phyloP scores from a whole-genome alignment of 2,797 vertebrate species.

The Capromys pilorides region DNA sequence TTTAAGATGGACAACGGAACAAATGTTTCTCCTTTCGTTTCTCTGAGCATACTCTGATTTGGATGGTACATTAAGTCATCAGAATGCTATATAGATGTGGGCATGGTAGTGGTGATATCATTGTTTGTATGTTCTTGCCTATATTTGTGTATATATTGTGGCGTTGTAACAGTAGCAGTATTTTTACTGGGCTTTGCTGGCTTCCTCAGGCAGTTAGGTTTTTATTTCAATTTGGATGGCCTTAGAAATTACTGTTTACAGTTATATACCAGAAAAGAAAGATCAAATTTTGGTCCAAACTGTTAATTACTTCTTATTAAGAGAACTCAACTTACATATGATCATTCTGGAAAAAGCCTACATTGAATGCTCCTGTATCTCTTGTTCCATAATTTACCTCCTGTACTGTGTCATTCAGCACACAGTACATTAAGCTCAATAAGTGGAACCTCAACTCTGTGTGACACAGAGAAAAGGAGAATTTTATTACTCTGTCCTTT shows the following conservation, averaged over 20 bases:
- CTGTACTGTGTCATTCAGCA: background rate
- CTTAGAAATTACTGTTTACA: constrained; percentile 49
- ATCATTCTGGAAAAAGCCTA: background rate
- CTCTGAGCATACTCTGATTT: constrained; percentile 43
- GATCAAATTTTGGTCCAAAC: constrained; percentile 49
- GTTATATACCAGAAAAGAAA: constrained; percentile 49
- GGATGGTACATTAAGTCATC: background rate
- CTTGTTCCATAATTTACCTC: background rate
- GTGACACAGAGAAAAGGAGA: constrained; percentile 23
- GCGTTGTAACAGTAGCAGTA: background rate
- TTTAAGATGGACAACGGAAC: background rate
- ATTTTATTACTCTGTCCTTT: background rate
- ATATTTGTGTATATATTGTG: background rate
- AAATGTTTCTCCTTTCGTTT: background rate
- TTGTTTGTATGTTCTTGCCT: background rate
- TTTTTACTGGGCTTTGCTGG: constrained; percentile 53
- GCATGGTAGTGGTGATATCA: background rate
- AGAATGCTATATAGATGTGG: background rate
- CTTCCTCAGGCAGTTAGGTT: constrained; percentile 4
- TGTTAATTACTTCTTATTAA: constrained; percentile 30
- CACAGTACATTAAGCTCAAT: background rate
- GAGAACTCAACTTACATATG: background rate
- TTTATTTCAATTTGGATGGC: constrained; percentile 54
- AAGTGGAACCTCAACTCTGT: background rate
- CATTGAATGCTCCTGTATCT: background rate